A percentile compares a stretch with the other conserved stretches of the same genome.
Conservation (phyloP, 2,888 invertebrate species). For the Apamea sordens region DNA sequence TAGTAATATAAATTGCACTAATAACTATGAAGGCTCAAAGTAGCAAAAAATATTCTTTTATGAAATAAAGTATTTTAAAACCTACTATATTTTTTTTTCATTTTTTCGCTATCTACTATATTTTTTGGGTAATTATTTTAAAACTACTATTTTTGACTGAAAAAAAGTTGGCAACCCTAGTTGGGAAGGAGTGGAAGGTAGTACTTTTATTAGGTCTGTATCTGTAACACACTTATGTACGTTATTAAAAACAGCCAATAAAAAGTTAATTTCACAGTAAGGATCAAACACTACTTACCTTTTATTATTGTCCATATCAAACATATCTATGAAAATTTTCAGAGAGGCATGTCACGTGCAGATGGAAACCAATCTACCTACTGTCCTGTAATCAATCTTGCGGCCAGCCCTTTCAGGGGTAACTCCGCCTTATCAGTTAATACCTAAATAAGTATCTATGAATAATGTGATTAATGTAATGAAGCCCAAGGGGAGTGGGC, state of each 20-base stretch:
- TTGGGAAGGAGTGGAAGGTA: not conserved
- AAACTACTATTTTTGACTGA: too few relatives aligned
- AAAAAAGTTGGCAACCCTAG: too few relatives aligned
- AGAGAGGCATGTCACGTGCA: not conserved
- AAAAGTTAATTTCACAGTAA: not conserved
- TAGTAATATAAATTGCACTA: too few relatives aligned
- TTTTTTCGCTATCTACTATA: too few relatives aligned
- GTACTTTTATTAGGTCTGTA: not conserved
- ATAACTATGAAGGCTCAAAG: too few relatives aligned
- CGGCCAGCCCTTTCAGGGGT: not conserved
- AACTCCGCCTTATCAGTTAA: constrained; percentile 14
- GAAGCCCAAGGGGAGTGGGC: constrained; percentile 5
- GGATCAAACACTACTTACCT: not conserved
- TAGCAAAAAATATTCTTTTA: too few relatives aligned
- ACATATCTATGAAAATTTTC: not conserved
- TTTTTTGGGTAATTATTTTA: too few relatives aligned
- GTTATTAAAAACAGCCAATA: not conserved
- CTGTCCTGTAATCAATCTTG: not conserved
- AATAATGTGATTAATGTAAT: constrained; percentile 9
- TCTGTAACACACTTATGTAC: not conserved
- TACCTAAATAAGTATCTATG: constrained; percentile 4
- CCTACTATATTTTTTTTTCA: too few relatives aligned
- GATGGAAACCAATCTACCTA: not conserved
- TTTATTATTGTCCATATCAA: constrained; percentile 5
- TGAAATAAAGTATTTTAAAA: too few relatives aligned